Base-by-base conservation (phyloP, 1,140 invertebrate genomes). In the Thaumetopoea pityocampa region DNA sequence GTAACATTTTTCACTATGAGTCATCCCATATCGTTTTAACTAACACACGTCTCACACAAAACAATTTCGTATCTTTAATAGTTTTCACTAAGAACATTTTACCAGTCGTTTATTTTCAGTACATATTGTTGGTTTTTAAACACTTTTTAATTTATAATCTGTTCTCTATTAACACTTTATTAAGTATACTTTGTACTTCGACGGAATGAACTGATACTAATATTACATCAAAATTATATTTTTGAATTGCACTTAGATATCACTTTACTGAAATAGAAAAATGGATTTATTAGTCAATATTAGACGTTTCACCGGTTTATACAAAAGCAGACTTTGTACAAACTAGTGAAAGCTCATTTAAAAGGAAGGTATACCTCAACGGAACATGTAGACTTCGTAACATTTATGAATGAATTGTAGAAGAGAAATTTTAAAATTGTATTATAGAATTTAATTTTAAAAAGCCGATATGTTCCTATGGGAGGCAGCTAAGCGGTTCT, bases 11-110 rank as follows among this genome's bases (percentile, higher is more conserved):
- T 69, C 77, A 80, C 80, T 78, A 74, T 77, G 71, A 80, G 67
- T 84, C 80, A 84, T 84, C 76, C 80, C 77, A 84, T 81, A 84
- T 80, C 77, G 69, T 78, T 81, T 81, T 81, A 57, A 50, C 64
- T 50, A 66, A 70, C 35, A 69, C 78, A 82, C 67, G 70, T 78
- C 62, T 55, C 32, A 66, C 73, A 67, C 57, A 59, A 80, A 80
- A 71, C 49, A 51, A 58, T 78, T 53, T 58, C 44, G 36, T 59
- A 30, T 46, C 57, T 55, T 59, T 51, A 23, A 63, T 30, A 65
- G 52, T 79, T 55, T 41, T 64, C 51, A 59, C 43, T 51, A 61
- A 54, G 49, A 45, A 64, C 72, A 80, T 80, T 79, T 57, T 77
- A 67, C 59, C 63, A 67, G 60, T 67, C 20, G 10, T 49, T 26